Evolutionary conservation across 92 coral and sea anemone genomes (phyloP), one percentile per base, ranked within the genome.

Genomic region (Parazoanthus darwini): DNA sequence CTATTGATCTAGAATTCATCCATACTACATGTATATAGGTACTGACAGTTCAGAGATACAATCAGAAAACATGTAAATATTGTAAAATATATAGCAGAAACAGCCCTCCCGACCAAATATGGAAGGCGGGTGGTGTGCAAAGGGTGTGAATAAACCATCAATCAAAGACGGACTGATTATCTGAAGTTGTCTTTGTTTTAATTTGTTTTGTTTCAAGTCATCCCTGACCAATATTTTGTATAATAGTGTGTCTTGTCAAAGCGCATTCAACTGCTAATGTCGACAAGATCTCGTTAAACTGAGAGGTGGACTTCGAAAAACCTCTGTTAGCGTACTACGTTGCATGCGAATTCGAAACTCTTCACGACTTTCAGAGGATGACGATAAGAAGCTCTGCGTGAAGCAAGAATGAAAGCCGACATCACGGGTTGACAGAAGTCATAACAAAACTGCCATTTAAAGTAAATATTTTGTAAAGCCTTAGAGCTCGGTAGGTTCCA

Each of bases 381-480:
- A 54, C 59, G 20, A 54, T 3, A 54, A 14, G 14, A 54, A 6
- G 76, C 76, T 29, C 78, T 11, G 23, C 18, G 78, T 36, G 46
- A 13, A 20, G 78, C 78, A 74, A 74, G n/a, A 74, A 72, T 72
- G 37, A 72, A 72, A 72, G 39, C 39, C 35, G 59, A 54, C 59
- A 54, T 54, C 59, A 13, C 1, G 59, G 20, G 6, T 7, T 63
- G n/a, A 63, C 26, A 63, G 70, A 22, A 74, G 29, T 35, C 78
- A 29, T 35, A 74, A 74, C 48, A 35, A 74, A 35, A 35, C 23
- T 74, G n/a, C 8, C 43, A 36, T 16, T 13, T 14, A 74, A 9
- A 74, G 78, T 74, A 74, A 74, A 74, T 74, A 74, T 73, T 73
- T 73, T 73, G 33, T 70, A n/a, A 29, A n/a, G 37, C 77, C 11